These are phyloP conservation scores for Eueides isabella DNA, from an alignment of 1,140 invertebrate species.

Conservation along the genomic window DNA sequence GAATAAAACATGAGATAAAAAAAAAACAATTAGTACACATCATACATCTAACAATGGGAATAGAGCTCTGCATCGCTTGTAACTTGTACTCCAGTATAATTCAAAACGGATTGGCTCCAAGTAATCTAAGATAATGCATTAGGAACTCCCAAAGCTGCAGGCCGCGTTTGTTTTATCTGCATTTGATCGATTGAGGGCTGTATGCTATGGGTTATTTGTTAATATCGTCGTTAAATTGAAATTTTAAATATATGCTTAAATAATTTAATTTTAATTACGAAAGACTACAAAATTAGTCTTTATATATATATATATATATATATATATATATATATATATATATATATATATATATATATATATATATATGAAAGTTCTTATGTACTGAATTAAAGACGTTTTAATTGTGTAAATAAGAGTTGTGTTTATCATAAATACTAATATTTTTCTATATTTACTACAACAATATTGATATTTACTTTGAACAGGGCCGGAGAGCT, in stretches of 20 bases:
- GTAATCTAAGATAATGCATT: conserved; percentile 60
- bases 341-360: no score
- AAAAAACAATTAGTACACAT: background rate
- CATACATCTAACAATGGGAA: background rate
- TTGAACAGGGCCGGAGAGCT: conserved; percentile 32
- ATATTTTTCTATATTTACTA: conserved; percentile 37
- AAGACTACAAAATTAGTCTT: no score
- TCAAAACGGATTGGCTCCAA: conserved; percentile 50
- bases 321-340: no score
- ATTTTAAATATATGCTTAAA: background rate
- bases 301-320: no score
- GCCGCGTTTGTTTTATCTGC: conserved; percentile 48
- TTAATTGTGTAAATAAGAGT: background rate
- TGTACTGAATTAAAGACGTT: background rate
- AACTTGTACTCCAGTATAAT: conserved; percentile 34
- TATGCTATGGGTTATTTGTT: background rate
- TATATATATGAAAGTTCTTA: no score
- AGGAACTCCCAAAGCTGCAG: conserved; percentile 43
- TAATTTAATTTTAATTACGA: background rate
- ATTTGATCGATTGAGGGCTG: conserved; percentile 39
- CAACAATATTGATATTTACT: conserved; percentile 40
- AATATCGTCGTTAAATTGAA: background rate
- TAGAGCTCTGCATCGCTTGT: conserved; percentile 20
- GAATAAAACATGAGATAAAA: no score
- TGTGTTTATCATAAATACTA: conserved; percentile 17